Conservation (phyloP, 1,140 invertebrate species). For the Radopholus similis region DNA sequence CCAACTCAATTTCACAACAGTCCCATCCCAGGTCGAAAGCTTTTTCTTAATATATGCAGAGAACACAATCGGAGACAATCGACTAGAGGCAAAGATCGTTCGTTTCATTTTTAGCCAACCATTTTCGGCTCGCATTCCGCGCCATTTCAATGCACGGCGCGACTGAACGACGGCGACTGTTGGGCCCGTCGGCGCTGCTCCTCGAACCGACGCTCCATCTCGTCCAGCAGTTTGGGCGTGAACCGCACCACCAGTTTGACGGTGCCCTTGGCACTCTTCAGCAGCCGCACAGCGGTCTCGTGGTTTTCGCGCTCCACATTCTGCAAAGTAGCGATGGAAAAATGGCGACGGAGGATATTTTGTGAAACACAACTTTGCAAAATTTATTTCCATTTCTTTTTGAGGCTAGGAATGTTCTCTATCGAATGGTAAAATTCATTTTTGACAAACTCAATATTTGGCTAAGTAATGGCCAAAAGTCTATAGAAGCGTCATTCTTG, state of each 20-base stretch:
- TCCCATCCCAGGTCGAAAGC: too few relatives aligned
- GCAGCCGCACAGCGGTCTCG: conserved; percentile 92
- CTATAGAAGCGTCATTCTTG: not conserved
- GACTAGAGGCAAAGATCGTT: not conserved
- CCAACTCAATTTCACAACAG: too few relatives aligned
- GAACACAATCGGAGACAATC: not conserved
- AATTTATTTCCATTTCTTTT: too few relatives aligned
- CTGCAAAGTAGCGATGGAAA: conserved; percentile 2
- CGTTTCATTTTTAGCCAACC: too few relatives aligned
- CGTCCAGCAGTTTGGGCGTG: conserved; percentile 93
- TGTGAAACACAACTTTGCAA: conserved; percentile 97
- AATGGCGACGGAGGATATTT: conserved; percentile 65
- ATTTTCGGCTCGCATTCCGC: too few relatives aligned
- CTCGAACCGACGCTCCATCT: conserved; percentile 94
- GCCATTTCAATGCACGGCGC: not conserved
- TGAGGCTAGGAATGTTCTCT: too few relatives aligned
- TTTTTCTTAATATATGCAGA: too few relatives aligned
- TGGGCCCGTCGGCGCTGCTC: conserved; percentile 49
- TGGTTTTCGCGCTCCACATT: conserved; percentile 98
- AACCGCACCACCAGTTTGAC: conserved; percentile 97
- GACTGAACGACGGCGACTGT: conserved; percentile 46
- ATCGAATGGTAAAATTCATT: too few relatives aligned
- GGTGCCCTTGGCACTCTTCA: conserved; percentile 91
- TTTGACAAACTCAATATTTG: not conserved
- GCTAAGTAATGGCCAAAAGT: not conserved